Percentiles rank a stretch among this genome's conserved stretches.
These are phyloP conservation scores for Hipparchia sbordonii DNA, from an alignment of 2,888 invertebrate genomes.

Conservation along the genomic window DNA sequence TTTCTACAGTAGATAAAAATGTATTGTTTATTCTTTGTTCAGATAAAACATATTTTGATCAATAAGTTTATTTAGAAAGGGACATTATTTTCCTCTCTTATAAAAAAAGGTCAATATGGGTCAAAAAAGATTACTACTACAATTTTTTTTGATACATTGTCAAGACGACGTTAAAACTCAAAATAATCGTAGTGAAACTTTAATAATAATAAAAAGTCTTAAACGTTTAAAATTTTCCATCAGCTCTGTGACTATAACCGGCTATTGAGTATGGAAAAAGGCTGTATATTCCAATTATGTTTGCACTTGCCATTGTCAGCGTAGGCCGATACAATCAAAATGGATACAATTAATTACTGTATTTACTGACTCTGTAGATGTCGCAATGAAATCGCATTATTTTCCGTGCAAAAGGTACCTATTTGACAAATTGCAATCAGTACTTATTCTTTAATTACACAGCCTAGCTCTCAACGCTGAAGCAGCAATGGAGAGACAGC, in stretches of 20 bases:
- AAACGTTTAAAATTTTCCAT: too few relatives aligned
- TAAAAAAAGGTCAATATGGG: too few relatives aligned
- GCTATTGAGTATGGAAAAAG: constrained; percentile 30
- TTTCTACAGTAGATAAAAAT: too few relatives aligned
- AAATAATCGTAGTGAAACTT: too few relatives aligned
- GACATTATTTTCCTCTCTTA: too few relatives aligned
- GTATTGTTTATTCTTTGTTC: too few relatives aligned
- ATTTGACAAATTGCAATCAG: constrained; percentile 9
- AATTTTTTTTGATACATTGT: too few relatives aligned
- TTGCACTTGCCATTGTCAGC: constrained; percentile 33
- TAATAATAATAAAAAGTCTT: too few relatives aligned
- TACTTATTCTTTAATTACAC: not conserved
- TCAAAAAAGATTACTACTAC: too few relatives aligned
- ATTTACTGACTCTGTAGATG: constrained; percentile 32
- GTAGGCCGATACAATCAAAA: constrained; percentile 33
- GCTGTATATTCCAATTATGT: constrained; percentile 33
- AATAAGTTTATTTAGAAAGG: too few relatives aligned
- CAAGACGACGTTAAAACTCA: too few relatives aligned
- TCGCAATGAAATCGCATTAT: constrained; percentile 31
- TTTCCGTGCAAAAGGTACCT: constrained; percentile 26
- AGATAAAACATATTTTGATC: too few relatives aligned
- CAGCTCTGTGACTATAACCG: not conserved
- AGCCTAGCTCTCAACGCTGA: not conserved
- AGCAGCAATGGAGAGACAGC: not conserved
- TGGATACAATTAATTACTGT: constrained; percentile 34